phyloP scores from a whole-genome alignment of 1,140 invertebrate genomes.

The Zaprionus davidi region DNA sequence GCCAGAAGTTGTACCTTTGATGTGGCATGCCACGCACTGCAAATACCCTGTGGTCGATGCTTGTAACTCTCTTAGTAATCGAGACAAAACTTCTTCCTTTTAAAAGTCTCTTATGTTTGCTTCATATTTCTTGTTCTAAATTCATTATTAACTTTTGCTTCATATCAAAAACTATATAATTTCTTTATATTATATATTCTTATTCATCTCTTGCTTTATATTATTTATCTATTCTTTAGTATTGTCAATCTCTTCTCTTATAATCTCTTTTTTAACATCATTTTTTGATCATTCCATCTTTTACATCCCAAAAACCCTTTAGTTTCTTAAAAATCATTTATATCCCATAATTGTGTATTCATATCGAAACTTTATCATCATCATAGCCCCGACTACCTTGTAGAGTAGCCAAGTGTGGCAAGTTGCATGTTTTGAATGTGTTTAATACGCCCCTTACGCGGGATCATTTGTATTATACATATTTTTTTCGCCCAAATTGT shows the following conservation, averaged over 20 bases:
- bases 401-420: constrained; percentile 12
- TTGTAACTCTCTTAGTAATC: not conserved
- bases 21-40: constrained; percentile 4
- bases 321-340: not conserved
- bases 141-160: not conserved
- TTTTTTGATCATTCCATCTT: too few species aligned
- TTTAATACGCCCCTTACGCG: constrained; percentile 60
- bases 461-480: constrained; percentile 56
- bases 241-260: too few species aligned
- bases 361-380: not conserved
- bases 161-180: not conserved
- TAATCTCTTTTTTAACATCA: too few species aligned
- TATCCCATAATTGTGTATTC: not conserved
- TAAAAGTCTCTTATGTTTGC: too few species aligned
- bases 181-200: not conserved
- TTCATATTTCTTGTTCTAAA: not conserved
- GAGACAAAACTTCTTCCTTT: too few species aligned
- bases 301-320: not conserved
- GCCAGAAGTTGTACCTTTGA: not conserved
- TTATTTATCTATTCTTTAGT: too few species aligned
- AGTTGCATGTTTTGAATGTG: constrained; percentile 50
- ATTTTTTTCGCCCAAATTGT: constrained; percentile 16
- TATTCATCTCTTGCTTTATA: not conserved
- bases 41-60: not conserved
- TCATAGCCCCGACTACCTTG: not conserved